phyloP scores from a whole-genome alignment of 2,797 vertebrate genomes.

The Sebastes cheni region DNA sequence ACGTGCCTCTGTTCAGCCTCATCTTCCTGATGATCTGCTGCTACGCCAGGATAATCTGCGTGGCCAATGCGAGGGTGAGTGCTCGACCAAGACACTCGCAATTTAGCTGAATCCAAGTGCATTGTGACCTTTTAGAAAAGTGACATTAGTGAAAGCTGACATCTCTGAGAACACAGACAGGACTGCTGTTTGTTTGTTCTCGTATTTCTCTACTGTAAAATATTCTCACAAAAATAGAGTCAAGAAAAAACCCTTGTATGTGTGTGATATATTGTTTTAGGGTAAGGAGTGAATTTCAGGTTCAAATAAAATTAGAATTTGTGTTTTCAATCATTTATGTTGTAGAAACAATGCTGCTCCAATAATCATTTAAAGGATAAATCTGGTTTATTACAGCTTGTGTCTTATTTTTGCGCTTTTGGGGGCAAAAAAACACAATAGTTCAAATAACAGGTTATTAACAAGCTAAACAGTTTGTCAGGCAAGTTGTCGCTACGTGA shows the following conservation, averaged over 20 bases:
- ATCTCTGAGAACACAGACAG: background rate
- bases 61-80: conserved; percentile 85
- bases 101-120: conserved; percentile 26
- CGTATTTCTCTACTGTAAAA: background rate
- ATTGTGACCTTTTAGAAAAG: conserved; percentile 41
- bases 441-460: background rate
- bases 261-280: background rate
- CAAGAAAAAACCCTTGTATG: background rate
- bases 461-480: background rate
- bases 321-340: background rate
- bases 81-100: background rate
- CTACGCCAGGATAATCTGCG: conserved; percentile 86
- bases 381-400: background rate
- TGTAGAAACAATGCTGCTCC: background rate
- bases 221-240: background rate
- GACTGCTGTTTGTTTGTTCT: background rate
- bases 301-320: background rate
- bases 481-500: background rate
- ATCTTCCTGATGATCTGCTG: conserved; percentile 88
- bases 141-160: conserved; percentile 13
- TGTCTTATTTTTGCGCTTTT: background rate
- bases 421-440: background rate
- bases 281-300: background rate
- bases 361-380: background rate
- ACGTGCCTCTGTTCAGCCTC: conserved; percentile 86